Evolutionary conservation across 2,888 invertebrate species (phyloP).

Genomic region (Ennomos quercinarius): DNA sequence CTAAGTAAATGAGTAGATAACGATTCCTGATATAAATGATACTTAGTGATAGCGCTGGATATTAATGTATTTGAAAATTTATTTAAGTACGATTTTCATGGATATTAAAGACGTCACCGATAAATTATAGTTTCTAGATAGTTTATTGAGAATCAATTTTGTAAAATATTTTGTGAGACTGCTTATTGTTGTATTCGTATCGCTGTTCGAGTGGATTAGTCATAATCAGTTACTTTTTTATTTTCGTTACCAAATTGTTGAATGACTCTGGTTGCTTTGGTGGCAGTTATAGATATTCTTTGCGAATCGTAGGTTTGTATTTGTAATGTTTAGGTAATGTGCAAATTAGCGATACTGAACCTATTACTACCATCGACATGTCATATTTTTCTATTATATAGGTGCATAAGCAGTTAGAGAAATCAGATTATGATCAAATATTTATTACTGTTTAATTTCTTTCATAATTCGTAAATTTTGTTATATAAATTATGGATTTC

Average conservation of each 20-base stretch:
- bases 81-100: conserved; percentile 75
- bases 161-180: conserved; percentile 85
- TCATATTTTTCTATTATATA: conserved; percentile 60
- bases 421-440: conserved; percentile 82
- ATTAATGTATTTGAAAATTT: conserved; percentile 76
- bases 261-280: conserved; percentile 78
- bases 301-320: conserved; percentile 55
- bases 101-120: conserved; percentile 78
- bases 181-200: conserved; percentile 85
- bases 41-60: conserved; percentile 79
- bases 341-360: conserved; percentile 46
- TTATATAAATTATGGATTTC: conserved; percentile 84
- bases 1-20: conserved; percentile 83
- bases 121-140: conserved; percentile 81
- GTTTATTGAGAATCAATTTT: conserved; percentile 79
- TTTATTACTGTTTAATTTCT: conserved; percentile 84
- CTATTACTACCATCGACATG: conserved; percentile 64
- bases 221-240: conserved; percentile 78
- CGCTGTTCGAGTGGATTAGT: conserved; percentile 78
- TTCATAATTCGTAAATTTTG: conserved; percentile 82
- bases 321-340: conserved; percentile 44
- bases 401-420: conserved; percentile 66
- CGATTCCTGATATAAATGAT: conserved; percentile 84
- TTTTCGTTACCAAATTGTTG: conserved; percentile 85
- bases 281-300: conserved; percentile 72